These are phyloP conservation scores for Aphodius sticticus DNA, from an alignment of 2,888 invertebrate species.

Conservation along the genomic window DNA sequence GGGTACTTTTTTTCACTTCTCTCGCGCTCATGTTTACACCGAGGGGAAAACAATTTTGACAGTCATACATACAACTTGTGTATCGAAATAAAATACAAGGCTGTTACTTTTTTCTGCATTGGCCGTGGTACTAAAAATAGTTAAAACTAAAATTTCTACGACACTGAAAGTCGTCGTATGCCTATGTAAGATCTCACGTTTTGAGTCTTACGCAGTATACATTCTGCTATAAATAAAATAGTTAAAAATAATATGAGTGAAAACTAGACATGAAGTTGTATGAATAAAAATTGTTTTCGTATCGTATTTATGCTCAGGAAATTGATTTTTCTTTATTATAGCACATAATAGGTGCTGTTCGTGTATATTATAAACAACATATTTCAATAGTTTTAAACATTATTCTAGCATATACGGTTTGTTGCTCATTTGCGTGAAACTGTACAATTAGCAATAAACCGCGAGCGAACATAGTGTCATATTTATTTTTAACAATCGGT, in stretches of 20 bases:
- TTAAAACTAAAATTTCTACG: too few relatives aligned
- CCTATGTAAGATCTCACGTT: neutral
- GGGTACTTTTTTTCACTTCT: too few relatives aligned
- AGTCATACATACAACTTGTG: too few relatives aligned
- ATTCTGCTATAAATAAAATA: neutral
- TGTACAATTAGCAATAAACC: neutral
- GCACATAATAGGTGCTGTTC: neutral
- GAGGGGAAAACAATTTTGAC: too few relatives aligned
- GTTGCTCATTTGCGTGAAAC: conserved; percentile 5
- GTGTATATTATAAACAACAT: neutral
- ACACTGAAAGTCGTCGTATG: neutral
- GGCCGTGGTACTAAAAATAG: too few relatives aligned
- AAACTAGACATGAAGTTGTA: neutral
- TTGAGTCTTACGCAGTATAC: neutral
- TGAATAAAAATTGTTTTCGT: too few relatives aligned
- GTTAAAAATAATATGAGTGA: neutral
- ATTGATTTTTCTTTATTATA: neutral
- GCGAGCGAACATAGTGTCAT: neutral
- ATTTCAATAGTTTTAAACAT: neutral
- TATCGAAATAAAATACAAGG: too few relatives aligned
- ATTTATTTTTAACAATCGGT: neutral
- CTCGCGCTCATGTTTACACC: too few relatives aligned
- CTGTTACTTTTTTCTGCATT: too few relatives aligned
- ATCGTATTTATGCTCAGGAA: too few relatives aligned
- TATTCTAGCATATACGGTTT: neutral